These are phyloP conservation scores for Ichneumoninae sp. DNA, from an alignment of 2,888 invertebrate species.

Conservation along the genomic window DNA sequence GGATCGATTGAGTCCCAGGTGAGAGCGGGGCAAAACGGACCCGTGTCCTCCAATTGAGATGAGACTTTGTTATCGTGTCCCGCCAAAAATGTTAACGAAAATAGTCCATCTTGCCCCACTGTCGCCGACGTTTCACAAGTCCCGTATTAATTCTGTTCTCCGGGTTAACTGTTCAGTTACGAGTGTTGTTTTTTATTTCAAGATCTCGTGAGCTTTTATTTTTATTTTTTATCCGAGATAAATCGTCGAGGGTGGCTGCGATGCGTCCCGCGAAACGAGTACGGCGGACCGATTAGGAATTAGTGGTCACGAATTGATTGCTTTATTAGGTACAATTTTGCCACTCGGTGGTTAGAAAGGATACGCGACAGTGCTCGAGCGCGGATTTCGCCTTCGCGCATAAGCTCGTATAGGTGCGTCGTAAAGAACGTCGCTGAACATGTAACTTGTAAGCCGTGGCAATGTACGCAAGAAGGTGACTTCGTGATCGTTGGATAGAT, in stretches of 20 bases:
- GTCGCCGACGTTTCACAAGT: neutral
- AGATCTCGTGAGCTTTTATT: neutral
- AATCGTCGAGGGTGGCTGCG: neutral
- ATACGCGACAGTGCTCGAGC: slow-evolving; percentile 52
- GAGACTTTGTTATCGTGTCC: neutral
- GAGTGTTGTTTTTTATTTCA: neutral
- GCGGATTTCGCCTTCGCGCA: slow-evolving; percentile 65
- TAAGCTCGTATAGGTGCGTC: slow-evolving; percentile 67
- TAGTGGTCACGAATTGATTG: slow-evolving; percentile 57
- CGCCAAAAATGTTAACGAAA: neutral
- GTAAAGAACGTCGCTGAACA: slow-evolving; percentile 73
- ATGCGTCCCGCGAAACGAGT: neutral
- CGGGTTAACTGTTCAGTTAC: neutral
- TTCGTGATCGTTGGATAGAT: slow-evolving; percentile 62
- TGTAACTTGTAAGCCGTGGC: slow-evolving; percentile 59
- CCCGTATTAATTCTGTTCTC: neutral
- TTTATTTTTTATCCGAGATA: neutral
- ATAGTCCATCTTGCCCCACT: too few species aligned
- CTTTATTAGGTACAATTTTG: slow-evolving; percentile 77
- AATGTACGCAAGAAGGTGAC: slow-evolving; percentile 63
- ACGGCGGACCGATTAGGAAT: slow-evolving; percentile 1
- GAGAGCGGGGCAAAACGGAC: too few species aligned
- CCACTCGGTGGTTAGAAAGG: slow-evolving; percentile 75
- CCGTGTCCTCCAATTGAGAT: too few species aligned
- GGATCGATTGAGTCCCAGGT: neutral